Evolutionary conservation across 2,888 invertebrate species (phyloP).

Genomic region (Conomelus anceps): DNA sequence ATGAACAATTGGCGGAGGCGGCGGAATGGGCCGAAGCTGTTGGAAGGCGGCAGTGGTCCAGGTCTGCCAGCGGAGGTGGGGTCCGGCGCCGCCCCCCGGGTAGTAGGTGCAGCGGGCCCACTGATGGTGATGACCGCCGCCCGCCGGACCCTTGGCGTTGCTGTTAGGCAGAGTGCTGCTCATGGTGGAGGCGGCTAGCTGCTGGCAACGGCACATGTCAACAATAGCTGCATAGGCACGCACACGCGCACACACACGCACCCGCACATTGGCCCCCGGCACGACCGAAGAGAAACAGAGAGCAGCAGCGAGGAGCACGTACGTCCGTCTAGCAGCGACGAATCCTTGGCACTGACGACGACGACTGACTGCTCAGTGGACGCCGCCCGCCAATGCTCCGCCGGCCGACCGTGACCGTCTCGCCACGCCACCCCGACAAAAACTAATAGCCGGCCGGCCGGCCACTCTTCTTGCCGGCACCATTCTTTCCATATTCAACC

Average conservation of each 20-base stretch:
- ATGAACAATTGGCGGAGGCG: not conserved
- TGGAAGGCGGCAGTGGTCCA: not conserved
- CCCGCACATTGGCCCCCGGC: not conserved
- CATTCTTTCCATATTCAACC: not conserved
- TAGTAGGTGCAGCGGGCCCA: not conserved
- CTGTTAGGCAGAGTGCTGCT: not conserved
- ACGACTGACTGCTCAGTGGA: too few relatives aligned
- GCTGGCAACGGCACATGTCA: not conserved
- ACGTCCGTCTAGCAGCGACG: not conserved
- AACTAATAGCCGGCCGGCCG: not conserved
- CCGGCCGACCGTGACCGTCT: not conserved
- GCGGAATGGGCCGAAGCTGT: not conserved
- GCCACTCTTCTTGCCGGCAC: not conserved
- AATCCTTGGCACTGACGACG: not conserved
- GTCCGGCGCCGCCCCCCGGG: not conserved
- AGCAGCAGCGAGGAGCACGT: not conserved
- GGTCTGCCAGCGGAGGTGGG: not conserved
- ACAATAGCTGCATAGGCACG: not conserved
- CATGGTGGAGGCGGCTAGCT: not conserved
- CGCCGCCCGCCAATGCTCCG: not conserved
- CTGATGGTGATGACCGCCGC: not conserved
- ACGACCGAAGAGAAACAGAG: too few relatives aligned
- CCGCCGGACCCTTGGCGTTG: not conserved
- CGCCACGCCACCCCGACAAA: not conserved
- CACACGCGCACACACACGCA: not conserved